Base-by-base conservation (phyloP, 2,113 vertebrate species). In the Microcebus griseorufus region DNA sequence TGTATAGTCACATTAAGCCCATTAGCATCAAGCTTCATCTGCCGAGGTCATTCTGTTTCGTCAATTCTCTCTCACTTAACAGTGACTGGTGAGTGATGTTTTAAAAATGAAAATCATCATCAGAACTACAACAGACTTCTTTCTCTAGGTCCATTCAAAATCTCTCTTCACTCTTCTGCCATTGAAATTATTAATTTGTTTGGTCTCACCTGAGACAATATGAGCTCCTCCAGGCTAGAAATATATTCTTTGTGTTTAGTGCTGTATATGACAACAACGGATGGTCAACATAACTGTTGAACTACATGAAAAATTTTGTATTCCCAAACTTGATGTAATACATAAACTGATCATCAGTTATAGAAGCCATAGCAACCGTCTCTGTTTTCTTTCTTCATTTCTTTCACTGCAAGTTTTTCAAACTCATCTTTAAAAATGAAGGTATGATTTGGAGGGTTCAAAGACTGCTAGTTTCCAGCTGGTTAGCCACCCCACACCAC, bases 141-240 rank as follows among this genome's bases (percentile, higher is more conserved):
- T 90, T 90, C 29, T 69, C n/a, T 81, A 27, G 2, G 0, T 37
- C 14, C 10, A 60, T 90, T 64, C 17, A 89, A 70, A 58, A 42
- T 58, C 27, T 75, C 4, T 34, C n/a, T 76, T 87, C 39, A 90
- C 18, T 82, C 8, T 64, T 90, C 17, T 93, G 23, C 23, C 78
- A 55, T 6, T 87, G 32, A 95, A 90, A 93, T 69, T 96, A 53
- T 92, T 75, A 55, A 58, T 45, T 62, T 86, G 17, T 67, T 60
- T 67, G 5, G 5, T 55, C 10, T 86, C 34, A 42, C 27, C 60
- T 87, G 86, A 60, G 51, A 76, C n/a, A 82, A 18, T 45, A 18
- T 45, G 9, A 88, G 48, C 1, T 82, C 14, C 58, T 62, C 29
- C 5, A 75, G 23, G 23, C 5, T 37, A 87, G 80, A 75, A 76